Conservation (phyloP, 1,140 invertebrate genomes). For the Drosophila sulfurigaster region DNA sequence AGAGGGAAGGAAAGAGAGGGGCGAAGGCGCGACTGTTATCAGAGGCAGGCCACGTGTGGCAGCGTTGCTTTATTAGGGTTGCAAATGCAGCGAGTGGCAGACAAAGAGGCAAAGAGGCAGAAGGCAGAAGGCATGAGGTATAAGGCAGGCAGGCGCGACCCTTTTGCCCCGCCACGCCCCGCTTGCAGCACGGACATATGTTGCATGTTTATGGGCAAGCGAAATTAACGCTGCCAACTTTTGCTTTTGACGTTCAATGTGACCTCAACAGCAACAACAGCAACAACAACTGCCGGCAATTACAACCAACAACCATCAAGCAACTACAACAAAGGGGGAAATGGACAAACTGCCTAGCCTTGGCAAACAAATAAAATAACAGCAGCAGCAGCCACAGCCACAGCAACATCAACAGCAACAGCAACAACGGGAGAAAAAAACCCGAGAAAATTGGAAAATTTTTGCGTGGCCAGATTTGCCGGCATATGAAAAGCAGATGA, state of each 20-base stretch:
- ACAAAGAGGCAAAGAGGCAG: background rate
- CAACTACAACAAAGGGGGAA: constrained; percentile 31
- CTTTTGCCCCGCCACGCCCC: constrained; percentile 17
- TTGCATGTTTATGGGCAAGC: constrained; percentile 80
- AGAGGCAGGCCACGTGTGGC: constrained; percentile 68
- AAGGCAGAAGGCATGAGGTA: constrained; percentile 7
- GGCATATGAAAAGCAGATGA: constrained; percentile 35
- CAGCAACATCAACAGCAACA: no score
- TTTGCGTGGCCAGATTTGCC: constrained; percentile 23
- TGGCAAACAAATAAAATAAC: constrained; percentile 11
- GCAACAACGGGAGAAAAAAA: constrained; percentile 30
- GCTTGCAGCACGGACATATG: constrained; percentile 66
- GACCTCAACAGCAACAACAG: constrained; percentile 65
- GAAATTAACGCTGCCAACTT: constrained; percentile 72
- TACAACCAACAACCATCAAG: constrained; percentile 44
- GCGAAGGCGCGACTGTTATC: constrained; percentile 52
- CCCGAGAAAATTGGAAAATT: constrained; percentile 61
- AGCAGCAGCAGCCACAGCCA: no score
- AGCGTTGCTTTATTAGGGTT: constrained; percentile 76
- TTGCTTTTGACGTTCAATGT: constrained; percentile 77
- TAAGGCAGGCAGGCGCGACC: constrained; percentile 20
- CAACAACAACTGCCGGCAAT: constrained; percentile 48
- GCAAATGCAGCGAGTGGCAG: constrained; percentile 57
- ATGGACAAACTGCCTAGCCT: constrained; percentile 6
- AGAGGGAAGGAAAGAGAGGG: background rate